A percentile compares a stretch with the other conserved stretches of the same genome.
These are phyloP conservation scores for Tipula vernalis DNA, from an alignment of 2,888 invertebrate genomes.

Conservation along the genomic window DNA sequence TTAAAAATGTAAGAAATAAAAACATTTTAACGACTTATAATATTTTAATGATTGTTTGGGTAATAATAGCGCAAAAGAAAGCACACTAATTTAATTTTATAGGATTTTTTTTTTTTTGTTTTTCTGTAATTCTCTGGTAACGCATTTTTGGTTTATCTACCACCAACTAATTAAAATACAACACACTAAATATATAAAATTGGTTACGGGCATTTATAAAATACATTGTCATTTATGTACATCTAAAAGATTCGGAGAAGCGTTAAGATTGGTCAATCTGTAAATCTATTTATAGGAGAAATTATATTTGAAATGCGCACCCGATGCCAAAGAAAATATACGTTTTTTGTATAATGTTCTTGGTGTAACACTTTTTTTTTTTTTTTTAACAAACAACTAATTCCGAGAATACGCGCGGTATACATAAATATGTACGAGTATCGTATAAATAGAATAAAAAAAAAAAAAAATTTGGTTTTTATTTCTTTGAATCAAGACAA, in stretches of 20 bases:
- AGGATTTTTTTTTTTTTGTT: background rate
- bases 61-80: conserved; percentile 4
- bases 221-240: background rate
- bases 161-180: background rate
- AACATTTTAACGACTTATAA: background rate
- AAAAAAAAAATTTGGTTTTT: background rate
- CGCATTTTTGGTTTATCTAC: background rate
- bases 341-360: background rate
- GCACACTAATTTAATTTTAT: background rate
- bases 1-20: background rate
- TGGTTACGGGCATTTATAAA: background rate
- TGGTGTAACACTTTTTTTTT: background rate
- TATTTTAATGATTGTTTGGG: background rate
- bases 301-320: background rate
- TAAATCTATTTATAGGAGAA: background rate
- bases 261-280: background rate
- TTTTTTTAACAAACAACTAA: background rate
- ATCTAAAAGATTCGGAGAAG: too few relatives aligned
- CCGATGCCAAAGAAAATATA: background rate
- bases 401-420: background rate
- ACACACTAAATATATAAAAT: background rate
- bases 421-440: background rate
- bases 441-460: background rate
- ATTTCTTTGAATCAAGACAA: background rate
- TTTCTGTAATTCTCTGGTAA: background rate